Conservation (phyloP, 2,797 vertebrate species). For the Sebastes itinus region DNA sequence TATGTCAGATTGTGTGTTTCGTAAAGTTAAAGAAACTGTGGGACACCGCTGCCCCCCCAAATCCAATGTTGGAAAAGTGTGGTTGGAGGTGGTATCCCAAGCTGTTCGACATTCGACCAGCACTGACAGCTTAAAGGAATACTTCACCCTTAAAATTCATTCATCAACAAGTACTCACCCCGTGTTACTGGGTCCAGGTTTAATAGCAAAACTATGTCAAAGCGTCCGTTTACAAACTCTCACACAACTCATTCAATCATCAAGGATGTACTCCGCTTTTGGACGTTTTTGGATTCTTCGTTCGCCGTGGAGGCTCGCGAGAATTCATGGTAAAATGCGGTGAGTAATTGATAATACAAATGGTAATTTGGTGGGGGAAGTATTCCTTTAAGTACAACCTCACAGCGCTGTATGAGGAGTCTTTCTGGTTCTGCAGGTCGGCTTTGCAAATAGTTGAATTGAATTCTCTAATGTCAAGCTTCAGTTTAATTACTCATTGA, state of each 20-base stretch:
- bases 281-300: not conserved
- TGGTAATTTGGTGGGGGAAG: not conserved
- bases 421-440: not conserved
- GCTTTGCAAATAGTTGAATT: not conserved
- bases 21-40: no score
- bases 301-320: accelerated
- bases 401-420: not conserved
- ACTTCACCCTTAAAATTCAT: not conserved
- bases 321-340: not conserved
- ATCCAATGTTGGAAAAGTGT: no score
- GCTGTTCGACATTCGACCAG: no score
- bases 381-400: not conserved
- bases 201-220: not conserved
- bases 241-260: not conserved
- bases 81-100: no score
- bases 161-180: not conserved
- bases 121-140: no score
- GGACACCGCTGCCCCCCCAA: no score
- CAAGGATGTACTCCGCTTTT: not conserved
- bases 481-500: not conserved
- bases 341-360: no score
- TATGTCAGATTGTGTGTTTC: not conserved
- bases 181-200: not conserved
- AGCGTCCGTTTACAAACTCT: not conserved
- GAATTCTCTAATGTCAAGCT: not conserved